Evolutionary conservation across 2,888 invertebrate genomes (phyloP).

Genomic region (Enchytraeus crypticus): DNA sequence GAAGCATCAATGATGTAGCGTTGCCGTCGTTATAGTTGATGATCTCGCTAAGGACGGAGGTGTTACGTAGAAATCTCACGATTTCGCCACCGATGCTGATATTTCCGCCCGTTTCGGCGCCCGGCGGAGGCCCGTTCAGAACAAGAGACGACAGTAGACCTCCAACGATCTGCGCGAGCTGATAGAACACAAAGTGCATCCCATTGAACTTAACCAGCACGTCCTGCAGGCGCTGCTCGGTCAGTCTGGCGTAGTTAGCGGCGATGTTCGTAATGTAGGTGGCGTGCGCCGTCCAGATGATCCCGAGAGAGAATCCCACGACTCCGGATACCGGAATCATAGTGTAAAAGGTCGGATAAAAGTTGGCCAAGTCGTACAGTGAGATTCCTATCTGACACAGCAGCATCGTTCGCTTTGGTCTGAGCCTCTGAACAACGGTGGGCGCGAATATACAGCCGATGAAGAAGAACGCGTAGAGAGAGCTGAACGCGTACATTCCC

Average conservation of each 20-base stretch:
- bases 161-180: constrained; percentile 34
- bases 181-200: constrained; percentile 38
- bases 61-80: not conserved
- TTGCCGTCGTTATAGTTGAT: not conserved
- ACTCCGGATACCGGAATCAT: constrained; percentile 36
- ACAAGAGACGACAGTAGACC: constrained; percentile 25
- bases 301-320: constrained; percentile 36
- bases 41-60: not conserved
- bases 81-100: not conserved
- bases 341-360: constrained; percentile 36
- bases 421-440: constrained; percentile 36
- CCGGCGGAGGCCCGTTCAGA: no score
- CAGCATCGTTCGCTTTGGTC: constrained; percentile 34
- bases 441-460: constrained; percentile 40
- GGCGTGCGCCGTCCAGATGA: constrained; percentile 42
- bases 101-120: not conserved
- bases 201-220: constrained; percentile 41
- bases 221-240: constrained; percentile 29
- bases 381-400: constrained; percentile 30
- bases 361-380: constrained; percentile 36
- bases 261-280: constrained; percentile 42
- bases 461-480: constrained; percentile 34
- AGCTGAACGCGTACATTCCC: constrained; percentile 38
- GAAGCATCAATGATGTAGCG: not conserved
- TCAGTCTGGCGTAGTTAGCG: constrained; percentile 31